phyloP scores from a whole-genome alignment of 2,113 vertebrate species.

The Lamprotornis superbus region DNA sequence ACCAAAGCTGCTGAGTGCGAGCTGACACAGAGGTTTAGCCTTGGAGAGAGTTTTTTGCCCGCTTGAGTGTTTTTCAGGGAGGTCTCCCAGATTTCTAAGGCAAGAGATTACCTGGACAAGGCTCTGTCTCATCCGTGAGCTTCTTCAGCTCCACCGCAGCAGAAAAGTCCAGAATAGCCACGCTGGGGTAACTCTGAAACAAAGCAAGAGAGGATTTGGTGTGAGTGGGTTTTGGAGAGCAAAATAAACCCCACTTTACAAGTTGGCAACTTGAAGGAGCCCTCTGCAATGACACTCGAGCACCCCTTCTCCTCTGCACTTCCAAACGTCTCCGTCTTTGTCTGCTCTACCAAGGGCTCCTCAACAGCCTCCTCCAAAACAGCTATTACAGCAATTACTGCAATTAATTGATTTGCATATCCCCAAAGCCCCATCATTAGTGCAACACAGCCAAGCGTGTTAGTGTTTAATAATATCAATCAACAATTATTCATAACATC shows the following conservation, averaged over 20 bases:
- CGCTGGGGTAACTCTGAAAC: not conserved
- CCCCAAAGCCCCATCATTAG: constrained; percentile 57
- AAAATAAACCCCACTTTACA: not conserved
- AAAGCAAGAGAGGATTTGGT: not conserved
- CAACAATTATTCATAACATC: constrained; percentile 59
- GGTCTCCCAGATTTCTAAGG: not conserved
- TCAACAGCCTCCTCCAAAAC: constrained; percentile 32
- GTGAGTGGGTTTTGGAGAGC: not conserved
- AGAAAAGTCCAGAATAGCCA: not conserved
- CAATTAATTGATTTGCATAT: constrained; percentile 67
- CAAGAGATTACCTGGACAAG: not conserved
- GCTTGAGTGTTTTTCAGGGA: not conserved
- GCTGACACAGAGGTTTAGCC: not conserved
- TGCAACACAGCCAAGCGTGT: constrained; percentile 59
- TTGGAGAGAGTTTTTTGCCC: not conserved
- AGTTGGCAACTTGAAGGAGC: not conserved
- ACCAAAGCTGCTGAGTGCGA: not conserved
- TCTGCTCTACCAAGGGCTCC: not conserved
- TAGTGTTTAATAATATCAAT: constrained; percentile 58
- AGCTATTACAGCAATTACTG: constrained; percentile 35
- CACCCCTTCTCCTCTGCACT: not conserved
- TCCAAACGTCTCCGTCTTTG: not conserved
- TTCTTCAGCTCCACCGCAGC: not conserved
- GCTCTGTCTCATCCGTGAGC: not conserved
- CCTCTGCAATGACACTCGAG: not conserved